Conservation (phyloP, 2,113 vertebrate genomes). For the Indicator maculatus region DNA sequence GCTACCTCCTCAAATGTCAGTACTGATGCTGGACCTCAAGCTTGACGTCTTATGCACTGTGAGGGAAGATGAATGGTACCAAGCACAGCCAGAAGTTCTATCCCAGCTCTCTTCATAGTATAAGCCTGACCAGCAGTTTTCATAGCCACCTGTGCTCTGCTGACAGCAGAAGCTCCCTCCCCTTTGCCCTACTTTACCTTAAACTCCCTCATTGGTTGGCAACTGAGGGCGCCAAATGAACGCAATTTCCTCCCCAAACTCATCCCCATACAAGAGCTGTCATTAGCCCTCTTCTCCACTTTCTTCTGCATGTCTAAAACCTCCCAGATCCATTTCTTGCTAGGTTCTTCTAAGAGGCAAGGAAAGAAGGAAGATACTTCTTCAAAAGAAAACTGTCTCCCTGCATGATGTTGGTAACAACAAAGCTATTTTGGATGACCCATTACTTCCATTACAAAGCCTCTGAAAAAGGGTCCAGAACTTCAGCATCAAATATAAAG, state of each 20-base stretch:
- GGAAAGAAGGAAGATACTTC: not conserved
- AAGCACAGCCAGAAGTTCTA: not conserved
- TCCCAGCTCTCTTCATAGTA: not conserved
- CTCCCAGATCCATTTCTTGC: not conserved
- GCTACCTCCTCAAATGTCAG: not conserved
- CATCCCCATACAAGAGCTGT: not conserved
- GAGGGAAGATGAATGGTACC: rapidly evolving
- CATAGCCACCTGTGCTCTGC: not conserved
- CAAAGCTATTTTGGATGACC: not conserved
- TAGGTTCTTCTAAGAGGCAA: not conserved
- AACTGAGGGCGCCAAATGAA: not conserved
- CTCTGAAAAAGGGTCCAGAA: not conserved
- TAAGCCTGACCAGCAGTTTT: not conserved
- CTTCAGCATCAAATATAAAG: not conserved
- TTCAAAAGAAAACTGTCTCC: not conserved
- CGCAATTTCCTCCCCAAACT: not conserved
- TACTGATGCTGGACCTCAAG: not conserved
- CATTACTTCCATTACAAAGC: not conserved
- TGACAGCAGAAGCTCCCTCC: not conserved
- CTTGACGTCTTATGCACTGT: not conserved
- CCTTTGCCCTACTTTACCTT: not conserved
- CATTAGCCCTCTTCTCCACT: not conserved
- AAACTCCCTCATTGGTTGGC: not conserved
- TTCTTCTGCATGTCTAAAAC: not conserved
- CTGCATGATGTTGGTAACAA: not conserved